Evolutionary conservation across 2,888 invertebrate species (phyloP), one percentile per base, ranked within the genome.

Genomic region (Scelioninae gen. 2): DNA sequence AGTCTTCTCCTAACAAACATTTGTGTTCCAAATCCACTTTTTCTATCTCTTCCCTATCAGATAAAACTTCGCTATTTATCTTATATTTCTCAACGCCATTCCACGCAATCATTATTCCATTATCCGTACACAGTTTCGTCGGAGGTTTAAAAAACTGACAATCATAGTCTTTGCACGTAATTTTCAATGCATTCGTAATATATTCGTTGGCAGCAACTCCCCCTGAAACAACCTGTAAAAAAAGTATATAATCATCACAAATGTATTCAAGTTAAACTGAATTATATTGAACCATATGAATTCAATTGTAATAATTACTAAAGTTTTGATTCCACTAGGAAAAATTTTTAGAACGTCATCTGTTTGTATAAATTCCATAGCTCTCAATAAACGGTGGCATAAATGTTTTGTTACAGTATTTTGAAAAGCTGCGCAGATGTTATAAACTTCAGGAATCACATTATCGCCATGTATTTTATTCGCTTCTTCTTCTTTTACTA

Each of bases 71-170:
- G 73, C 87, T 78, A 15, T 89, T 86, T 18, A 84, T 85, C 61
- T 81, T 86, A 79, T 91, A 89, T 85, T 91, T 93, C 87, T 98
- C 97, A 55, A 96, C 88, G 6, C 96, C 98, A 89, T 97, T 97
- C 97, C 98, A 98, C 13, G 98, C 98, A 80, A 99, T 95, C 99
- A 99, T 99, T 28, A 97, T 90, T 5, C 98, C 99, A 89, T 99
- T 99, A 85, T 99, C 99, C 0, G 96, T 97, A 84, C 99, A 99
- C 7, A 96, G 89, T 81, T 90, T 89, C 16, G 93, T 91, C 2
- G 96, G 94, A 10, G 98, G 97, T 65, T 94, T 90, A 63, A 90
- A 88, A 2, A 95, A 87, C 81, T 87, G 88, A 80, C 91, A 95
- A 0, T 89, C 90, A 80, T 89, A 88, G 78, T 90, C 88, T 11